phyloP scores from a whole-genome alignment of 2,888 invertebrate species.

The Hirtodrosophila histrioides region DNA sequence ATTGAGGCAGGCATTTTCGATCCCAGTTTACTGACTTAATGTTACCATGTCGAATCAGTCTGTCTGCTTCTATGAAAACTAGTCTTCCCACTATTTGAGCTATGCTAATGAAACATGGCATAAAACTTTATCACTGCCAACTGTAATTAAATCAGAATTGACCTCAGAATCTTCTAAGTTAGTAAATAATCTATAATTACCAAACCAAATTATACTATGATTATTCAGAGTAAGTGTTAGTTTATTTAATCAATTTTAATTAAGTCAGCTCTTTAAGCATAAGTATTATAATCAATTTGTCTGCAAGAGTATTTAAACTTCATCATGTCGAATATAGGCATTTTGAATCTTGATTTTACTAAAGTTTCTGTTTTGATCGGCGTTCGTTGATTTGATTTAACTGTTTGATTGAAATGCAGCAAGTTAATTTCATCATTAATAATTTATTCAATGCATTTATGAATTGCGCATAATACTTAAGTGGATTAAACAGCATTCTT shows the following conservation, averaged over 20 bases:
- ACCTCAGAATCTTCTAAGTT: too few species aligned
- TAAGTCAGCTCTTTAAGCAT: too few species aligned
- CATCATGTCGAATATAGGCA: too few species aligned
- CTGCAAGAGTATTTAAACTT: too few species aligned
- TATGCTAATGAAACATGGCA: constrained; percentile 4
- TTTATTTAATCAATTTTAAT: too few species aligned
- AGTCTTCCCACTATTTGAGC: constrained; percentile 4
- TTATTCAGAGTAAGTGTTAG: too few species aligned
- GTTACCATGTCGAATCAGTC: background rate
- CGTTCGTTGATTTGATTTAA: constrained; percentile 24
- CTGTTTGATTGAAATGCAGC: constrained; percentile 57
- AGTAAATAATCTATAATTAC: too few species aligned
- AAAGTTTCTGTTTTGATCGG: constrained; percentile 6
- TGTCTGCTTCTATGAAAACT: background rate
- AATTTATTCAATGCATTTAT: constrained; percentile 50
- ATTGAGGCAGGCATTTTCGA: background rate
- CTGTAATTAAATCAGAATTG: too few species aligned
- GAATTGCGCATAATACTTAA: constrained; percentile 40
- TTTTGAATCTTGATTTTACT: too few species aligned
- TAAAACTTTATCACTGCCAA: background rate
- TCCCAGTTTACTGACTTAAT: too few species aligned
- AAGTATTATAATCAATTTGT: too few species aligned
- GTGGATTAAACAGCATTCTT: constrained; percentile 56
- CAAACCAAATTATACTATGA: too few species aligned
- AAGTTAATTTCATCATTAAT: constrained; percentile 66